Base-by-base conservation (phyloP, 1,140 invertebrate genomes). In the Caerostris extrusa region DNA sequence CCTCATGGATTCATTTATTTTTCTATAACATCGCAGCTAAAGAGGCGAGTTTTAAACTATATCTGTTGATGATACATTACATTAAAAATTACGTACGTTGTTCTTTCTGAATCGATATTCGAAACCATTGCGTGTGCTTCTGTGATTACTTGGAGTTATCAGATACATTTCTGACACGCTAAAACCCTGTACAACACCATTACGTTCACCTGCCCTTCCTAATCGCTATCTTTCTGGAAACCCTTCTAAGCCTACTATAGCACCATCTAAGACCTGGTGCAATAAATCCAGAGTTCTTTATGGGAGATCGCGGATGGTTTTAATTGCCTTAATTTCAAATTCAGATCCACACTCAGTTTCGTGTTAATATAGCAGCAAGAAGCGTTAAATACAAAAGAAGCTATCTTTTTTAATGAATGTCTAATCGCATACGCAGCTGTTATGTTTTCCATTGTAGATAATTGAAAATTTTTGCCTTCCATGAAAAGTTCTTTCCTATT, bases 151-250 rank as follows among this genome's bases (percentile, higher is more conserved):
- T 5, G 12, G 61, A 17, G 61, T 64, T 64, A 64, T 12, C 61
- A 64, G 71, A 8, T 14, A 77, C 71, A 77, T 50, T 77, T 77
- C 71, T 77, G 34, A 77, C 71, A 77, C 71, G 71, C 71, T 53
- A 77, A 77, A 77, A 12, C 71, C 71, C 71, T 77, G 34, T 77
- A 53, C 71, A 77, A 77, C 50, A 50, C 34, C 50, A 53, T 77
- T 53, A 77, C 50, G 53, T 77, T 77, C 71, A 53, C 71, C 71
- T 53, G 10, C 53, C 53, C 71, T 53, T 50, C 34, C 34, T 77
- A 50, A 77, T 4, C 34, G 71, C 53, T 53, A 53, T 77, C 71
- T 77, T 53, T 77, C 53, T 77, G 34, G 53, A 77, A 77, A 77
- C 34, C 53, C 34, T 34, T 53, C 71, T 34, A 34, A 53, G 34